Base-by-base conservation (phyloP, 2,888 invertebrate genomes). In the Chironomus riparius region DNA sequence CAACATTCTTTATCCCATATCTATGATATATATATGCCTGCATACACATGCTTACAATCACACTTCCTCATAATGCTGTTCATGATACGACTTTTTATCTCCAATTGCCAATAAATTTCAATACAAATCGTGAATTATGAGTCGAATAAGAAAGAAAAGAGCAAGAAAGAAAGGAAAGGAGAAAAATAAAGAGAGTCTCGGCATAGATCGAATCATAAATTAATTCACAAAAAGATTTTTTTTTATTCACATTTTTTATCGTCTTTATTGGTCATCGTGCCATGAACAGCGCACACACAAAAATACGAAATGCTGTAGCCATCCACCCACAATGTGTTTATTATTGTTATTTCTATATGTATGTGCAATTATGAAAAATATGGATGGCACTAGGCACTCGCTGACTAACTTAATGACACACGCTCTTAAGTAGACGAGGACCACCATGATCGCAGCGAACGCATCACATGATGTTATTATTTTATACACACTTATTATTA, bases 361-460 rank as follows among this genome's bases (percentile, higher is more conserved):
- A 28, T 28, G 28, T 72, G 72, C 72, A 72, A 72, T 72, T 72
- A 72, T 72, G 62, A 72, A 70, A 70, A 50, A 50, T 15, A 56
- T 50, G 48, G 70, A 70, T 70, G 72, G 61, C 72, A 72, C 71
- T 56, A 47, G 22, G n/a, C 56, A 47, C 22, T 22, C 38, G 38
- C 38, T 38, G 38, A 38, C 38, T 38, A 62, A 47, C 72, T 72
- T 72, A 61, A 72, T 72, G 72, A 47, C 68, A 68, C 68, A 47
- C 28, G 47, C 68, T 24, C 65, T 38, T 47, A 68, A 65, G 65
- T 65, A 24, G 65, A 24, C 18, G n/a, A 24, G 21, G 65, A 65
- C 65, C 65, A 65, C 65, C 65, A 65, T 65, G 65, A 21, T 65
- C 22, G 65, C 24, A 65, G 18, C 12, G 62, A 21, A 24, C 24